phyloP scores from a whole-genome alignment of 2,888 invertebrate species.

The Lochmaea capreae region DNA sequence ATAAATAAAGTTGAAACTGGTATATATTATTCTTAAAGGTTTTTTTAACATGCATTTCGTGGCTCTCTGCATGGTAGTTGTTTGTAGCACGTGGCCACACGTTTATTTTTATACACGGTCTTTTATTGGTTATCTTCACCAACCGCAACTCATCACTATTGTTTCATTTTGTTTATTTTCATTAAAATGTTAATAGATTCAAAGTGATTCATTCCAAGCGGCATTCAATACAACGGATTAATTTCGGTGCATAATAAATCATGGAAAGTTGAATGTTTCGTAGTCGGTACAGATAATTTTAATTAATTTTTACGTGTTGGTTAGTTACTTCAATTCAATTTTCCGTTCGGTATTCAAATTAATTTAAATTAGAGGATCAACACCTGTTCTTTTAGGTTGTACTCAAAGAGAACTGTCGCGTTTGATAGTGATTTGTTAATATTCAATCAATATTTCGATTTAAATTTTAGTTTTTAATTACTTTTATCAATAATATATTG shows the following conservation, averaged over 20 bases:
- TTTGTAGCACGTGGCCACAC: slow-evolving; percentile 45
- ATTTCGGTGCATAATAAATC: slow-evolving; percentile 14
- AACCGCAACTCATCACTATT: slow-evolving; percentile 29
- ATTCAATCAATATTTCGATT: too few species aligned
- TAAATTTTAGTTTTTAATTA: too few species aligned
- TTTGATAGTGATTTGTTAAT: too few species aligned
- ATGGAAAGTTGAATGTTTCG: not conserved
- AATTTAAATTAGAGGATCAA: too few species aligned
- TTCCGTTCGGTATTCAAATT: not conserved
- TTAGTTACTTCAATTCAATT: not conserved
- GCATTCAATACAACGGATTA: slow-evolving; percentile 22
- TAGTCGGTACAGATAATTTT: not conserved
- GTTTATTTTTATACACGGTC: slow-evolving; percentile 35
- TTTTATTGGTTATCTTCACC: slow-evolving; percentile 33
- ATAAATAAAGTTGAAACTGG: not conserved
- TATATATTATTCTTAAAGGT: not conserved
- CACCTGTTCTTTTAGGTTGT: too few species aligned
- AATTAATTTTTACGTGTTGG: not conserved
- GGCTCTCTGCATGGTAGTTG: slow-evolving; percentile 23
- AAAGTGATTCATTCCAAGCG: slow-evolving; percentile 22
- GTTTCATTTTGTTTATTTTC: slow-evolving; percentile 35
- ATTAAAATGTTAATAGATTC: slow-evolving; percentile 38
- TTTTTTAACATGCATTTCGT: slow-evolving; percentile 2
- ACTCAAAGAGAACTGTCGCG: too few species aligned
- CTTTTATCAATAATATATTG: too few species aligned